These are phyloP conservation scores for Esperia sulphurella DNA, from an alignment of 2,888 invertebrate genomes.

Conservation along the genomic window DNA sequence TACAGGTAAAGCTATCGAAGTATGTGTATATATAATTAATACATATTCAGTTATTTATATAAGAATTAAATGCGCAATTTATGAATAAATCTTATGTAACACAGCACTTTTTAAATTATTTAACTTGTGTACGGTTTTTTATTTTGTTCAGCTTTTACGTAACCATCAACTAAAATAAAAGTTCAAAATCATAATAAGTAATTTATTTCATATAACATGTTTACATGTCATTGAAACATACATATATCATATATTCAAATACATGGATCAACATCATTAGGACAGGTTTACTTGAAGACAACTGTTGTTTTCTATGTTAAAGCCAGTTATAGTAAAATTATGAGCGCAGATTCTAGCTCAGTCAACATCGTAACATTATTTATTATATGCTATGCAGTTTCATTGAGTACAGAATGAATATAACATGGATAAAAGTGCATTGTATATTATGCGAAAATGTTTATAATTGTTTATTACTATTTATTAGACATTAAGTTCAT, in stretches of 20 bases:
- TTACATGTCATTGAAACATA: constrained; percentile 45
- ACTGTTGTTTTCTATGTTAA: not conserved
- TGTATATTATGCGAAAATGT: not conserved
- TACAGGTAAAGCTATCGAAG: constrained; percentile 62
- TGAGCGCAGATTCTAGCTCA: too few relatives aligned
- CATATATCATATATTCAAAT: constrained; percentile 27
- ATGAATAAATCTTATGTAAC: constrained; percentile 67
- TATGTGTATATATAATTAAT: constrained; percentile 61
- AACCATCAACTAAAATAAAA: too few relatives aligned
- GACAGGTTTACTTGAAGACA: not conserved
- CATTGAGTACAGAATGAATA: too few relatives aligned
- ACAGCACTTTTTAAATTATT: constrained; percentile 71
- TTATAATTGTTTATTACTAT: too few relatives aligned
- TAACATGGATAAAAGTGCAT: not conserved
- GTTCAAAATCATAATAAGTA: constrained; percentile 13
- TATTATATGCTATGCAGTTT: too few relatives aligned
- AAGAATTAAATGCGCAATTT: constrained; percentile 64
- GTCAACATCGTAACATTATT: too few relatives aligned
- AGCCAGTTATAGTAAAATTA: too few relatives aligned
- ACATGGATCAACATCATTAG: constrained; percentile 45
- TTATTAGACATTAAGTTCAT: not conserved
- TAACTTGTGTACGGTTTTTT: constrained; percentile 38
- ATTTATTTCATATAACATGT: constrained; percentile 49
- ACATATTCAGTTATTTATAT: constrained; percentile 55
- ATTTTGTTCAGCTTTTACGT: not conserved